These are phyloP conservation scores for Arizona elegans DNA, from an alignment of 2,113 vertebrate species.

Conservation along the genomic window DNA sequence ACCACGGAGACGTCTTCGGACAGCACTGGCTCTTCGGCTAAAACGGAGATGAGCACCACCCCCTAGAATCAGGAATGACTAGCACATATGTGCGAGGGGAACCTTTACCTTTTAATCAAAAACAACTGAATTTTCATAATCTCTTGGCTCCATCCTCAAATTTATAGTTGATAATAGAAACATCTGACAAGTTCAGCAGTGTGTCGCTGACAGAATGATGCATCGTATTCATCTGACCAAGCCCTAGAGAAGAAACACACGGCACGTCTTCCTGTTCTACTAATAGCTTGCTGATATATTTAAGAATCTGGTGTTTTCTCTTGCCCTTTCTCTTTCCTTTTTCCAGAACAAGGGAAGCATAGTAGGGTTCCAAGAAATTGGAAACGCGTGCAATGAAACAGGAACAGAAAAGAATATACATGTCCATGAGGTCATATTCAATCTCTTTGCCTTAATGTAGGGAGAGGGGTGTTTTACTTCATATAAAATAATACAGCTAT, in stretches of 20 bases:
- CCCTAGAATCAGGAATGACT: too few relatives aligned
- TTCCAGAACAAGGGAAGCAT: neutral
- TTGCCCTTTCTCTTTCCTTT: neutral
- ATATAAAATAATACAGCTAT: neutral
- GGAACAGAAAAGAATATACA: neutral
- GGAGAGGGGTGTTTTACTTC: neutral
- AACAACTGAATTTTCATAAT: neutral
- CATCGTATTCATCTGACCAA: neutral
- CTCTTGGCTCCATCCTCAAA: neutral
- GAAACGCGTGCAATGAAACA: neutral
- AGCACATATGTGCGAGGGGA: too few relatives aligned
- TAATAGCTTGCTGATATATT: neutral
- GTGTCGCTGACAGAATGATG: neutral
- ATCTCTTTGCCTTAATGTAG: neutral
- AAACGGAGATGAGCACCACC: too few relatives aligned
- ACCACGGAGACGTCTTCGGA: too few relatives aligned
- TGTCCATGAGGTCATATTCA: neutral
- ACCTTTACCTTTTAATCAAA: neutral
- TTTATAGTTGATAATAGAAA: neutral
- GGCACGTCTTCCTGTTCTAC: neutral
- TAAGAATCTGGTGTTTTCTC: neutral
- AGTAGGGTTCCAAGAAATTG: neutral
- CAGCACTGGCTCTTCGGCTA: too few relatives aligned
- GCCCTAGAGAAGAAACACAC: neutral
- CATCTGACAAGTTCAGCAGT: neutral